Conservation (phyloP, 2,797 vertebrate genomes). For the Phrynocephalus forsythii region DNA sequence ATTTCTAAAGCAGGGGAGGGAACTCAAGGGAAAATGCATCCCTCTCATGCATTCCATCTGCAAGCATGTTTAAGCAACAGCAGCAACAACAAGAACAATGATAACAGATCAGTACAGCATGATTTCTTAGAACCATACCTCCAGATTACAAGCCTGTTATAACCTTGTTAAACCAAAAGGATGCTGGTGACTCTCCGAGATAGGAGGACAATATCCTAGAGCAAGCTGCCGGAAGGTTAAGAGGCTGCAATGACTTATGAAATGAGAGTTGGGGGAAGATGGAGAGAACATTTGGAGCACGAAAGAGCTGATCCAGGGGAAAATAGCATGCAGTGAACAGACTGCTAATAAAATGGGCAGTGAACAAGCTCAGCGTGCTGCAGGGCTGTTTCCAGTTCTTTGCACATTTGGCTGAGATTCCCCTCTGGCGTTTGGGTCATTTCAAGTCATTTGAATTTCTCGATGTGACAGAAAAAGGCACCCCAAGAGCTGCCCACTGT, state of each 20-base stretch:
- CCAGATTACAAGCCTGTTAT: not conserved
- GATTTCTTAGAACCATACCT: not conserved
- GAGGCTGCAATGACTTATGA: slow-evolving; percentile 18
- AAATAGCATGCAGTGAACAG: slow-evolving; percentile 23
- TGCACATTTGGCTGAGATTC: slow-evolving; percentile 27
- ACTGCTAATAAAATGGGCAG: slow-evolving; percentile 24
- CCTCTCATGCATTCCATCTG: not conserved
- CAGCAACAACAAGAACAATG: not conserved
- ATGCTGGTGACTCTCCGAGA: not conserved
- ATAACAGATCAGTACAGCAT: not conserved
- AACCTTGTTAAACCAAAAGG: slow-evolving; percentile 5
- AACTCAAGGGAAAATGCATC: too few relatives aligned
- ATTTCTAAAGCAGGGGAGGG: not conserved
- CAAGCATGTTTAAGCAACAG: not conserved
- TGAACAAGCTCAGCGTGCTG: slow-evolving; percentile 1
- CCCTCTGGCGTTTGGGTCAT: slow-evolving; percentile 11
- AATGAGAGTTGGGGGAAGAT: not conserved
- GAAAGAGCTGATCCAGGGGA: slow-evolving; percentile 17
- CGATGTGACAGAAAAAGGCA: slow-evolving; percentile 16
- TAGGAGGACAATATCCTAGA: not conserved
- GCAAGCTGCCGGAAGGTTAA: slow-evolving; percentile 26
- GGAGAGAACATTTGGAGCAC: not conserved
- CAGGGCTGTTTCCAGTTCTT: slow-evolving; percentile 10
- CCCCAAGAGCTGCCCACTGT: not conserved
- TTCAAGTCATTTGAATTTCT: slow-evolving; percentile 16